phyloP scores from a whole-genome alignment of 1,140 invertebrate genomes.

The Drosophila nasuta region DNA sequence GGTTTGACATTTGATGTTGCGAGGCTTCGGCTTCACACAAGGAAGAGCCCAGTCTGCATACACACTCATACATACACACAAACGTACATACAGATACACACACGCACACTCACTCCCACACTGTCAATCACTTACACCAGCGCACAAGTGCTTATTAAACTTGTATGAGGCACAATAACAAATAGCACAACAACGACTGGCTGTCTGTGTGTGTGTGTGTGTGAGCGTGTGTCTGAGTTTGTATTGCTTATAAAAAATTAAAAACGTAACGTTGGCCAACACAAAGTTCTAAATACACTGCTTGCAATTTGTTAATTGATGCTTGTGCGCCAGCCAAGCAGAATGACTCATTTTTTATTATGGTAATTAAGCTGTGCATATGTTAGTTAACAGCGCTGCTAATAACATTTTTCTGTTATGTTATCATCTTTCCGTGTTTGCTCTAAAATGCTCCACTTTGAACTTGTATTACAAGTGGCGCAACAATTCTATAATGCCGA shows the following conservation, averaged over 20 bases:
- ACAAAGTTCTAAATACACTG: conserved; percentile 12
- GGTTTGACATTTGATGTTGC: conserved; percentile 40
- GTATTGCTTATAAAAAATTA: conserved; percentile 72
- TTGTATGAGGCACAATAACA: conserved; percentile 69
- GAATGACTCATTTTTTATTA: neutral
- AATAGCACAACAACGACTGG: conserved; percentile 49
- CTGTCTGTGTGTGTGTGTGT: conserved; percentile 7
- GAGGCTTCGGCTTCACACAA: conserved; percentile 7
- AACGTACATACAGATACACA: neutral
- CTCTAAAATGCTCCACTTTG: neutral
- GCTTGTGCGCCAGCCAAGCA: neutral
- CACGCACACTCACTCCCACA: neutral
- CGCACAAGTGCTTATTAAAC: conserved; percentile 62
- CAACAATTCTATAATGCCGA: neutral
- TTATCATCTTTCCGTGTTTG: neutral
- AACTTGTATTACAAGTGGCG: neutral
- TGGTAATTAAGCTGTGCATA: neutral
- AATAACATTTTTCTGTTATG: neutral
- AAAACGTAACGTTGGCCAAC: conserved; percentile 33
- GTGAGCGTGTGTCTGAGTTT: neutral
- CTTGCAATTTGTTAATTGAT: conserved; percentile 14
- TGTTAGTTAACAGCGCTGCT: conserved; percentile 3
- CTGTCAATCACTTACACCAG: conserved; percentile 30
- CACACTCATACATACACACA: conserved; percentile 5
- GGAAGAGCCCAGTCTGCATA: neutral